phyloP scores from a whole-genome alignment of 2,888 invertebrate genomes.

The Hofmannophila pseudospretella region DNA sequence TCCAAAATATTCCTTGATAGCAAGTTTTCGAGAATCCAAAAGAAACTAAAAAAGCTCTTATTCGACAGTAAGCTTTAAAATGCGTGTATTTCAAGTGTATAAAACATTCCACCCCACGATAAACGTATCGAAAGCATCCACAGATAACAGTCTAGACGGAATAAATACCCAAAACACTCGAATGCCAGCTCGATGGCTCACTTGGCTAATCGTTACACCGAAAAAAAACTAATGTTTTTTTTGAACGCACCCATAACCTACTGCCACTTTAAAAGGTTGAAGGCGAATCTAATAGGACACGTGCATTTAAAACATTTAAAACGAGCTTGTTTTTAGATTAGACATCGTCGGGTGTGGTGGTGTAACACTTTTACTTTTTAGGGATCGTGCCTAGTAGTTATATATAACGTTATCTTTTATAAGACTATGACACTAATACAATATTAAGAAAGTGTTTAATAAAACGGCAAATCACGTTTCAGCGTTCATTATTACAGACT shows the following conservation, averaged over 20 bases:
- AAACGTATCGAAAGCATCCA: constrained; percentile 56
- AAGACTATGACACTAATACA: too few species aligned
- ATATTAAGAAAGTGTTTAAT: too few species aligned
- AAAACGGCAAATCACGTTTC: too few species aligned
- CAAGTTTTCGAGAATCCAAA: background rate
- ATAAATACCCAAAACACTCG: constrained; percentile 70
- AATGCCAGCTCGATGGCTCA: constrained; percentile 72
- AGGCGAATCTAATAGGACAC: constrained; percentile 64
- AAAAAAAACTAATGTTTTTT: constrained; percentile 40
- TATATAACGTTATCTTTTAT: too few species aligned
- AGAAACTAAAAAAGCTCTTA: background rate
- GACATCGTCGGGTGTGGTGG: constrained; percentile 34
- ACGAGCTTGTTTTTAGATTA: constrained; percentile 50
- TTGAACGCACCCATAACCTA: constrained; percentile 51
- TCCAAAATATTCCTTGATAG: background rate
- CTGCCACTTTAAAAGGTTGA: constrained; percentile 61
- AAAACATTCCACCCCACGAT: constrained; percentile 63
- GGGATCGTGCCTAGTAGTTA: too few species aligned
- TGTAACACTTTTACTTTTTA: constrained; percentile 10
- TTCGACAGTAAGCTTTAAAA: constrained; percentile 6
- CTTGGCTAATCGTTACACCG: constrained; percentile 65
- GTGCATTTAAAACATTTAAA: constrained; percentile 48
- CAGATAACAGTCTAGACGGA: constrained; percentile 73
- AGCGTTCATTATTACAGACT: too few species aligned
- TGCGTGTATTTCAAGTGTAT: constrained; percentile 35